Conservation (phyloP, 2,888 invertebrate species). For the Byasa hedistus region DNA sequence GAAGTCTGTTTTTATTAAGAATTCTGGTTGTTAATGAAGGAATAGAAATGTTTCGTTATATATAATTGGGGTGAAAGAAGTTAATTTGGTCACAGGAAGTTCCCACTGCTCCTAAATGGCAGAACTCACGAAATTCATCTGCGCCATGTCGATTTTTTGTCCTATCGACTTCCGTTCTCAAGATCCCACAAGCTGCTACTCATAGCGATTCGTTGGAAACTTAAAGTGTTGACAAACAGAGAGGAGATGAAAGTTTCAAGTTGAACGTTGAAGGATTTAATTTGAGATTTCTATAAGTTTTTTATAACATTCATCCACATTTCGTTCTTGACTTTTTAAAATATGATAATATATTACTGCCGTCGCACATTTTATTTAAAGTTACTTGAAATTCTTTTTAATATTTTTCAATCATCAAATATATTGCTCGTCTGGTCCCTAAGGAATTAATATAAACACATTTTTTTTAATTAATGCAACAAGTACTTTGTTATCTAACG, state of each 20-base stretch:
- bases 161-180: slow-evolving; percentile 22
- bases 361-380: too few species aligned
- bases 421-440: too few species aligned
- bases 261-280: slow-evolving; percentile 22
- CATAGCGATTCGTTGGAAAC: slow-evolving; percentile 18
- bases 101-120: slow-evolving; percentile 16
- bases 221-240: slow-evolving; percentile 27
- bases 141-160: slow-evolving; percentile 26
- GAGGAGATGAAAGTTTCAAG: slow-evolving; percentile 22
- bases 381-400: too few species aligned
- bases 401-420: too few species aligned
- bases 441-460: too few species aligned
- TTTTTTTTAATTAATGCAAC: too few species aligned
- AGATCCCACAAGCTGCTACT: slow-evolving; percentile 30
- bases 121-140: slow-evolving; percentile 26
- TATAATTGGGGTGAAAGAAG: neutral
- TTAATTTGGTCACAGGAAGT: slow-evolving; percentile 22
- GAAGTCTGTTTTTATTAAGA: too few species aligned
- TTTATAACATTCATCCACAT: neutral
- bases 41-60: neutral
- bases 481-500: too few species aligned
- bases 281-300: slow-evolving; percentile 6
- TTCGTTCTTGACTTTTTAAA: too few species aligned
- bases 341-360: too few species aligned
- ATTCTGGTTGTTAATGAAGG: neutral